Percentiles rank a stretch among this genome's conserved stretches.
Evolutionary conservation across 2,888 invertebrate species (phyloP).

Genomic region (Acrobasis repandana): DNA sequence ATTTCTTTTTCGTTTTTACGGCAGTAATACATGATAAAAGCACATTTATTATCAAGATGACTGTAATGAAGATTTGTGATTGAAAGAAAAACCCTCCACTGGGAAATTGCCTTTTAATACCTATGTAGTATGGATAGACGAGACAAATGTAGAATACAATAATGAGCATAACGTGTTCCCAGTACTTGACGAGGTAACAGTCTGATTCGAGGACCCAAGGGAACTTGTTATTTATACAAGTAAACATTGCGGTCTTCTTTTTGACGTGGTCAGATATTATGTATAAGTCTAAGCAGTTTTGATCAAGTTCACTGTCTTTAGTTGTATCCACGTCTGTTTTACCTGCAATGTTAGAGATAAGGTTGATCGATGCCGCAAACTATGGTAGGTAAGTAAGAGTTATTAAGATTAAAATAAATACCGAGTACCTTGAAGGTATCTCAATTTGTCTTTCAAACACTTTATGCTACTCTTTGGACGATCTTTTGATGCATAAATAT

Average conservation of each 20-base stretch:
- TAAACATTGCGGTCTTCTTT: slow-evolving; percentile 60
- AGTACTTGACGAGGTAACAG: slow-evolving; percentile 69
- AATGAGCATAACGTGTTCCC: slow-evolving; percentile 72
- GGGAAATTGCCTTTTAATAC: slow-evolving; percentile 66
- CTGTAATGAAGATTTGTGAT: slow-evolving; percentile 62
- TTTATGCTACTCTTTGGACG: slow-evolving; percentile 75
- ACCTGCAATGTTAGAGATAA: slow-evolving; percentile 42
- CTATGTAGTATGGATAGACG: slow-evolving; percentile 76
- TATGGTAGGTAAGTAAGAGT: no score
- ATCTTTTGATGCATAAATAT: slow-evolving; percentile 72
- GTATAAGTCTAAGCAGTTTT: slow-evolving; percentile 70
- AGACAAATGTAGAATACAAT: slow-evolving; percentile 69
- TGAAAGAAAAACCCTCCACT: slow-evolving; percentile 58
- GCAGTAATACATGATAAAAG: slow-evolving; percentile 70
- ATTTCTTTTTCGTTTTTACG: slow-evolving; percentile 70
- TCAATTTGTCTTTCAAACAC: slow-evolving; percentile 73
- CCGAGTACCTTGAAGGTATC: slow-evolving; percentile 70
- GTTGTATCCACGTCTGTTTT: slow-evolving; percentile 56
- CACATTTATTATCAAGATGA: slow-evolving; percentile 68
- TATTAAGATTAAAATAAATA: no score
- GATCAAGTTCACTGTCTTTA: slow-evolving; percentile 62
- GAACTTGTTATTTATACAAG: slow-evolving; percentile 62
- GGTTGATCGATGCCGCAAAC: no score
- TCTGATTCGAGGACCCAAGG: slow-evolving; percentile 77
- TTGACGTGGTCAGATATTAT: slow-evolving; percentile 73